Conservation (phyloP, 2,797 vertebrate species). For the Rhadinocentrus ornatus region DNA sequence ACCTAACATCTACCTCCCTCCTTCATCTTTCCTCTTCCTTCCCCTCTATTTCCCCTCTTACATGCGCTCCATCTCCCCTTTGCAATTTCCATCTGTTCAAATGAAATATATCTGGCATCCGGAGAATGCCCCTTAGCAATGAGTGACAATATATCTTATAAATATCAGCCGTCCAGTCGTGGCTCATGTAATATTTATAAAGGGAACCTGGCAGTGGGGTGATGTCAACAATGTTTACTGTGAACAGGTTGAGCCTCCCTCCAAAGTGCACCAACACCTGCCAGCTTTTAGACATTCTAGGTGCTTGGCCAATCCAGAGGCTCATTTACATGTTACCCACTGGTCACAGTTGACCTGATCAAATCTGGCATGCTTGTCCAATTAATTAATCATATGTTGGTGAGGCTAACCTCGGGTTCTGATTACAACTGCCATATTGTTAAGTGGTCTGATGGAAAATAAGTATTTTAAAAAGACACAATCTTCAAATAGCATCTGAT, state of each 20-base stretch:
- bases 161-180: conserved; percentile 74
- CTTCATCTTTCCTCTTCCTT: conserved; percentile 50
- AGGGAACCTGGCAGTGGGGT: conserved; percentile 64
- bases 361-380: conserved; percentile 72
- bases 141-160: conserved; percentile 81
- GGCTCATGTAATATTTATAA: conserved; percentile 82
- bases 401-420: conserved; percentile 62
- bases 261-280: conserved; percentile 63
- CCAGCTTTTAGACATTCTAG: conserved; percentile 65
- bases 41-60: conserved; percentile 45
- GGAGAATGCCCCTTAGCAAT: conserved; percentile 78
- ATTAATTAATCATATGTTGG: conserved; percentile 75
- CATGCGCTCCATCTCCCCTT: conserved; percentile 59
- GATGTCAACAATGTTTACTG: conserved; percentile 74
- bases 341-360: conserved; percentile 66
- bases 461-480: conserved; percentile 14
- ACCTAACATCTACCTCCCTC: conserved; percentile 22
- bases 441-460: conserved; percentile 43
- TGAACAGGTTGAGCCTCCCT: conserved; percentile 70
- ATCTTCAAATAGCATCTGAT: too few relatives aligned
- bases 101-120: conserved; percentile 81
- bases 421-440: conserved; percentile 68
- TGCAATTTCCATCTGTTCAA: conserved; percentile 79
- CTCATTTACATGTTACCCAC: conserved; percentile 69
- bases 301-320: conserved; percentile 56